These are phyloP conservation scores for Drosophila austrosaltans DNA, from an alignment of 2,888 invertebrate genomes.

Conservation along the genomic window DNA sequence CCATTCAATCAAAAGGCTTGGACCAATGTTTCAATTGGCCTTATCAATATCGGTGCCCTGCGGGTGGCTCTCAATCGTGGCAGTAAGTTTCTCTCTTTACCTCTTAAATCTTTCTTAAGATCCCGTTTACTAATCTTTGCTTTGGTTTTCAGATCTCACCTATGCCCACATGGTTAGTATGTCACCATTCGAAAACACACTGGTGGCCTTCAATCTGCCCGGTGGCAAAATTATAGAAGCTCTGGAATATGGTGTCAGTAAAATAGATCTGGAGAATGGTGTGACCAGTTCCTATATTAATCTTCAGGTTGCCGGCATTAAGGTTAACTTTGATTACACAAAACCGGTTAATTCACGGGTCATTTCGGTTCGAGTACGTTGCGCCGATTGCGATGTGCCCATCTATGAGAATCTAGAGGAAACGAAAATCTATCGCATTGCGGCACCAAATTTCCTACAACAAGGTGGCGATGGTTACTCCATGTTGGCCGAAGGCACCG, in stretches of 20 bases:
- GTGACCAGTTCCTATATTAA: slow-evolving; percentile 59
- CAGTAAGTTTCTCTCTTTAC: slow-evolving; percentile 82
- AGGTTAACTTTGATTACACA: slow-evolving; percentile 85
- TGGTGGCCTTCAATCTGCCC: slow-evolving; percentile 88
- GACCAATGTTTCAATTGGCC: slow-evolving; percentile 88
- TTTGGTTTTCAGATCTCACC: slow-evolving; percentile 86
- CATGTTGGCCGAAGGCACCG: slow-evolving; percentile 82
- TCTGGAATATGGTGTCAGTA: slow-evolving; percentile 85
- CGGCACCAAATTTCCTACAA: slow-evolving; percentile 86
- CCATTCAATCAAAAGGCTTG: slow-evolving; percentile 84
- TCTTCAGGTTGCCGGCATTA: slow-evolving; percentile 86
- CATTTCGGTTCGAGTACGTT: slow-evolving; percentile 82
- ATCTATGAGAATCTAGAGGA: slow-evolving; percentile 86
- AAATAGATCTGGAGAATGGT: slow-evolving; percentile 64
- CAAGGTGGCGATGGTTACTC: slow-evolving; percentile 89
- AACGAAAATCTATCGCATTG: slow-evolving; percentile 86
- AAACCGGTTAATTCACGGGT: slow-evolving; percentile 86
- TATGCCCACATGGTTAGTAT: slow-evolving; percentile 88
- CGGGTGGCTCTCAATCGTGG: slow-evolving; percentile 88
- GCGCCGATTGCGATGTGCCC: slow-evolving; percentile 84
- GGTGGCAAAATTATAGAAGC: slow-evolving; percentile 87
- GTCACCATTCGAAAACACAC: slow-evolving; percentile 90
- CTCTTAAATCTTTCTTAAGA: too few species aligned
- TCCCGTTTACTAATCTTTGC: too few species aligned
- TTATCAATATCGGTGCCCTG: slow-evolving; percentile 89